Percentiles rank a stretch among this genome's conserved stretches.
Evolutionary conservation across 2,888 invertebrate genomes (phyloP).

Genomic region (Cryptophagus acutangulus): DNA sequence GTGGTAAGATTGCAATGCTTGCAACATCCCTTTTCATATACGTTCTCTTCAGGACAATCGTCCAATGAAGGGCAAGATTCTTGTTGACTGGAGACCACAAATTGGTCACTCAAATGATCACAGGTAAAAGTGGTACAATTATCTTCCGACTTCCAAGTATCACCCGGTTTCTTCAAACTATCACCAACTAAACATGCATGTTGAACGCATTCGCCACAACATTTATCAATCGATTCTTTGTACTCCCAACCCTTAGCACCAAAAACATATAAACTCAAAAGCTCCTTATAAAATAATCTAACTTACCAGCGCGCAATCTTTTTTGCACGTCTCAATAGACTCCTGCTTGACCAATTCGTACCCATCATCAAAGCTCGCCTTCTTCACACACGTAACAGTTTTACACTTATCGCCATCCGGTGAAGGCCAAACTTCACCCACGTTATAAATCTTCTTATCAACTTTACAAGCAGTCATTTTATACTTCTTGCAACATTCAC

Average conservation of each 20-base stretch:
- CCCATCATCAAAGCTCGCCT: too few species aligned
- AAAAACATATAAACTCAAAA: constrained; percentile 26
- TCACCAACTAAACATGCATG: constrained; percentile 57
- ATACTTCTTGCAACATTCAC: constrained; percentile 56
- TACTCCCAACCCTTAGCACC: constrained; percentile 60
- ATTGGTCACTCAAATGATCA: constrained; percentile 47
- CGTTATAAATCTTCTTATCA: constrained; percentile 49
- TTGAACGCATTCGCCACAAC: constrained; percentile 64
- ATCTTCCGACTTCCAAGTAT: constrained; percentile 59
- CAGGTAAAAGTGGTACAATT: constrained; percentile 61
- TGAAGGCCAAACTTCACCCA: constrained; percentile 38
- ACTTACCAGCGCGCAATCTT: constrained; percentile 40
- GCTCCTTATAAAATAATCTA: constrained; percentile 13
- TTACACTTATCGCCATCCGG: constrained; percentile 54
- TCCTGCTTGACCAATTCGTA: constrained; percentile 53
- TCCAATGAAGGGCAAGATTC: constrained; percentile 59
- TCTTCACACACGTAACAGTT: constrained; percentile 50
- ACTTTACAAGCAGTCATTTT: constrained; percentile 55
- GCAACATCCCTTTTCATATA: constrained; percentile 65
- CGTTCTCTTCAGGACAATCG: constrained; percentile 54
- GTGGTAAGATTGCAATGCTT: constrained; percentile 56
- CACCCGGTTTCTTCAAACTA: constrained; percentile 48
- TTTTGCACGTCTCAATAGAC: constrained; percentile 53
- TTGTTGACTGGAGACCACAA: constrained; percentile 42
- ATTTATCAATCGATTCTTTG: constrained; percentile 45